Conservation (phyloP, 1,140 invertebrate genomes). For the Orchesella cincta region DNA sequence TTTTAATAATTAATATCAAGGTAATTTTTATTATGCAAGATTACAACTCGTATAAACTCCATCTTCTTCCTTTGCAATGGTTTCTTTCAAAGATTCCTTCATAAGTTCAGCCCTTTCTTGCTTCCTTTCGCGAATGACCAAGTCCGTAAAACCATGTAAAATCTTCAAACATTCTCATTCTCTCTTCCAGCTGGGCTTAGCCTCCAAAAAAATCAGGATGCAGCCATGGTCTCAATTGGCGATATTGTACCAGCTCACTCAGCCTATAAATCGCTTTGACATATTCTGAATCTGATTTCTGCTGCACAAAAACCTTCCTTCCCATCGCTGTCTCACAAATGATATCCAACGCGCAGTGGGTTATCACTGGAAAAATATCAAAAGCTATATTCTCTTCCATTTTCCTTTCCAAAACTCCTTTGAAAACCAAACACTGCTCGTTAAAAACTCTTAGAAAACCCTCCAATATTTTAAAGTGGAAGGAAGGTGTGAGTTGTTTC, state of each 20-base stretch:
- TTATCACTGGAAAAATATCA: constrained; percentile 68
- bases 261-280: constrained; percentile 69
- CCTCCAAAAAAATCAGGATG: constrained; percentile 79
- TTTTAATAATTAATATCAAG: too few relatives aligned
- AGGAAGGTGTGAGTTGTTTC: constrained; percentile 83
- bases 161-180: constrained; percentile 73
- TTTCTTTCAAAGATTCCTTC: neutral
- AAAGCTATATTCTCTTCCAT: constrained; percentile 60
- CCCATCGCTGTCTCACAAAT: constrained; percentile 88
- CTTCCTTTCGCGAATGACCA: constrained; percentile 75
- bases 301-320: constrained; percentile 69
- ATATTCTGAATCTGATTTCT: constrained; percentile 70
- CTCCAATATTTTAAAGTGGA: constrained; percentile 86
- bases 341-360: constrained; percentile 73
- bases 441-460: constrained; percentile 81
- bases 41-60: too few relatives aligned
- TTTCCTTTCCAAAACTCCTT: constrained; percentile 65
- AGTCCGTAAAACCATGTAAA: constrained; percentile 81
- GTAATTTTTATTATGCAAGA: too few relatives aligned
- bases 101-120: too few relatives aligned
- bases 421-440: constrained; percentile 70
- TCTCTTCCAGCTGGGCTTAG: constrained; percentile 72
- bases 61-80: constrained; percentile 29
- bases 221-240: constrained; percentile 81
- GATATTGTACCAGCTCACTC: constrained; percentile 55